These are phyloP conservation scores for Aptenodytes forsteri DNA, from an alignment of 2,113 vertebrate species.

Conservation along the genomic window DNA sequence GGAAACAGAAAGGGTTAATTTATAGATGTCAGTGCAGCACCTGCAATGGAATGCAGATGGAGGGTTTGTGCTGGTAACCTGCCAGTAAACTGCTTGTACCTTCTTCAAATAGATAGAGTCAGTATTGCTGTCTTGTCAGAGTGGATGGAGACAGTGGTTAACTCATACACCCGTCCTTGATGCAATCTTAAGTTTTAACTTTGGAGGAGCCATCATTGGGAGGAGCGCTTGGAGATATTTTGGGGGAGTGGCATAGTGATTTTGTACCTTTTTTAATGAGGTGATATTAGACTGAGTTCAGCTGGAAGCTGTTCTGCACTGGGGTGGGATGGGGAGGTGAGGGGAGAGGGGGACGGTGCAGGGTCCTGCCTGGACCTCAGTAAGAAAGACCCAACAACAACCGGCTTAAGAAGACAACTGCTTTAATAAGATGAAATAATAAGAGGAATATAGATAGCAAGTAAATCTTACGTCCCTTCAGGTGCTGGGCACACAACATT, in stretches of 20 bases:
- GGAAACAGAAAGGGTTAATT: background rate
- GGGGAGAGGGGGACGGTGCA: background rate
- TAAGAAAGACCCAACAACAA: background rate
- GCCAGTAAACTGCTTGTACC: background rate
- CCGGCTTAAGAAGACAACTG: background rate
- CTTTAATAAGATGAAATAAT: background rate
- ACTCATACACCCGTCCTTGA: background rate
- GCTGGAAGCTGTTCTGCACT: background rate
- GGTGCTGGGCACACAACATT: accelerated
- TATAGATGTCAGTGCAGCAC: background rate
- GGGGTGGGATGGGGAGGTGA: background rate
- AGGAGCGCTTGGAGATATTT: background rate
- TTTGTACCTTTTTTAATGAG: background rate
- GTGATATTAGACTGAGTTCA: background rate
- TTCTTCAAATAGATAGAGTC: background rate
- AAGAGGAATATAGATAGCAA: background rate
- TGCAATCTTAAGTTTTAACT: background rate
- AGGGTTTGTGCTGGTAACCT: background rate
- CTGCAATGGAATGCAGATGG: background rate
- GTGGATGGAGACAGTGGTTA: background rate
- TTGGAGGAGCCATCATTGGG: background rate
- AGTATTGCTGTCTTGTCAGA: background rate
- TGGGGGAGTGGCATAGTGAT: background rate
- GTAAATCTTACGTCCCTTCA: background rate
- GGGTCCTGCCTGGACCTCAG: background rate